These are phyloP conservation scores for Macrotis lagotis DNA, from an alignment of 2,113 vertebrate genomes.

Conservation along the genomic window DNA sequence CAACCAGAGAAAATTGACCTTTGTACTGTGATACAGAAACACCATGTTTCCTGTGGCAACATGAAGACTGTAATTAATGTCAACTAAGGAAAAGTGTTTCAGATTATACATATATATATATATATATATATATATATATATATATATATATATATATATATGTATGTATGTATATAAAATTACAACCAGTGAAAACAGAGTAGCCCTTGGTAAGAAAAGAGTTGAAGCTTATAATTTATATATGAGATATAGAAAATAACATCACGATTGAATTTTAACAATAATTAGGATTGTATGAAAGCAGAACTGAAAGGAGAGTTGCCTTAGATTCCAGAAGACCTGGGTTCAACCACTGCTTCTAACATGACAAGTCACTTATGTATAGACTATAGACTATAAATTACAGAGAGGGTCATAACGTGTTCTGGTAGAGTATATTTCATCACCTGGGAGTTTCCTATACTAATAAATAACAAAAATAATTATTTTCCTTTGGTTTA, in stretches of 20 bases:
- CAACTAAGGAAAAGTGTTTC: neutral
- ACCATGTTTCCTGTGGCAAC: neutral
- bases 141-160: too few relatives aligned
- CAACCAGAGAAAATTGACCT: neutral
- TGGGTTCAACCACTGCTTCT: neutral
- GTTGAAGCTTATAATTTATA: neutral
- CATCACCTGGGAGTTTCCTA: neutral
- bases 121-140: too few relatives aligned
- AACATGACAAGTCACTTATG: neutral
- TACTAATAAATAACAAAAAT: neutral
- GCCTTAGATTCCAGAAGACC: neutral
- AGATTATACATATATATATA: too few relatives aligned
- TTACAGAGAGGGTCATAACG: neutral
- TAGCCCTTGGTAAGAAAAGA: neutral
- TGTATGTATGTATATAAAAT: neutral
- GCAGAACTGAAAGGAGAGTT: too few relatives aligned
- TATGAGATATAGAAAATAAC: neutral
- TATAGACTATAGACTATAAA: neutral
- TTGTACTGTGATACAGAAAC: neutral
- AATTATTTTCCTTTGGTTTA: constrained; percentile 48
- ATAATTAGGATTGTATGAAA: neutral
- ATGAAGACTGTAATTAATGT: neutral
- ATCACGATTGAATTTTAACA: neutral
- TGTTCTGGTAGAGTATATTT: neutral
- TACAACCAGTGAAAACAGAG: neutral